phyloP scores from a whole-genome alignment of 2,797 vertebrate species.

The Artibeus jamaicensis region DNA sequence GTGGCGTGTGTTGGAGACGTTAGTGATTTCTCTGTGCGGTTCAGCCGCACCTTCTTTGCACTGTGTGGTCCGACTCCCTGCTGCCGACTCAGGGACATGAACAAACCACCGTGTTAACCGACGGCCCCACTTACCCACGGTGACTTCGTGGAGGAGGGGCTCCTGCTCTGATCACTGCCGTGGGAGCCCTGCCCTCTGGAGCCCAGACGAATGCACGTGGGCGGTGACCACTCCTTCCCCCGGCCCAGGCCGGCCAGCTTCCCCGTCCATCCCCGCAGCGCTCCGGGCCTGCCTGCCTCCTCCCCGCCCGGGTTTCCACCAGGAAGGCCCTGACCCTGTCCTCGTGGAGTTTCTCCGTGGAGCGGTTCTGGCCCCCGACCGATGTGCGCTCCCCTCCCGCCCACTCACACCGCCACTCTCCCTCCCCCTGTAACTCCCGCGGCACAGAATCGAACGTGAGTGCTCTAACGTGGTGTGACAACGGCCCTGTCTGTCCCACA shows the following conservation, averaged over 20 bases:
- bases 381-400: background rate
- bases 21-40: background rate
- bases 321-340: background rate
- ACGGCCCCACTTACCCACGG: too few relatives aligned
- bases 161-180: background rate
- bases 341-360: background rate
- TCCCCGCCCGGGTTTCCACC: background rate
- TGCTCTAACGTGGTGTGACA: background rate
- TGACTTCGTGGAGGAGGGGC: rapidly evolving
- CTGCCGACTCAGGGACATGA: background rate
- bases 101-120: background rate
- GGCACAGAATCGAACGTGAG: background rate
- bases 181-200: background rate
- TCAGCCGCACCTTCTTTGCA: background rate
- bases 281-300: background rate
- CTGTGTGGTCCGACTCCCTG: background rate
- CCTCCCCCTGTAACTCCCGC: background rate
- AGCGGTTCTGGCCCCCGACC: background rate
- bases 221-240: rapidly evolving
- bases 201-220: rapidly evolving
- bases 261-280: rapidly evolving
- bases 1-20: background rate
- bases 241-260: rapidly evolving
- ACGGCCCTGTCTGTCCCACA: background rate
- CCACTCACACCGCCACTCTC: background rate